Base-by-base conservation (phyloP, 2,113 vertebrate genomes). In the Pluvialis apricaria region DNA sequence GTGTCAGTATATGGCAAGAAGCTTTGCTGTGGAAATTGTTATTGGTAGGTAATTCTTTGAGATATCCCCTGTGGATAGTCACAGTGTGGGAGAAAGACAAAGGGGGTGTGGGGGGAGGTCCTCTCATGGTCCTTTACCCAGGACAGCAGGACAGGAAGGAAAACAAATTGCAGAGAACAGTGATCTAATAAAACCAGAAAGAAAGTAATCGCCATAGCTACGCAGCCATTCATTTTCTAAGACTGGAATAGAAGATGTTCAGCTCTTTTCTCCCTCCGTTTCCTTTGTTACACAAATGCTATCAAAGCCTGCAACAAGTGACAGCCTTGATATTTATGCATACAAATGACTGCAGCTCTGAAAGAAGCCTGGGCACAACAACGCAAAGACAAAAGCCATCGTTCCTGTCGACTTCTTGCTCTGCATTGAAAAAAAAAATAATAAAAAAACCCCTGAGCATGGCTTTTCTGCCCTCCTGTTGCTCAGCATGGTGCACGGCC, bases 231-330 rank as follows among this genome's bases (percentile, higher is more conserved):
- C 36, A 18, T 96, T 88, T 96, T 44, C 47, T 55, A 64, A 49
- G 69, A 24, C 20, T 19, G 84, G 68, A 82, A 86, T 8, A 80
- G 90, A 83, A 70, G 92, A 88, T 36, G 62, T 80, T 75, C 66
- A 57, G 31, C 16, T 29, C 61, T 91, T 87, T 80, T 80, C 66
- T 70, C 55, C 25, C 40, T 64, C 60, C 2, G 1, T 87, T 88
- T 88, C 88, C 42, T 87, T 88, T 92, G 72, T 76, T n/a, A 54
- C 82, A 90, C 79, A 96, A 92, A 94, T 45, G 36, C 62, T 96
- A 96, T 92, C 92, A 83, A 91, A 95, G 96, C 42, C 87, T 72
- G 95, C 51, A 95, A 97, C 94, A 96, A 96, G 95, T 81, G 84
- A 90, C 77, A 72, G 20, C 11, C 88, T 95, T 61, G 94, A 95